A percentile compares a stretch with the other conserved stretches of the same genome.
Evolutionary conservation across 2,797 vertebrate genomes (phyloP).

Genomic region (Gorsachius magnificus): DNA sequence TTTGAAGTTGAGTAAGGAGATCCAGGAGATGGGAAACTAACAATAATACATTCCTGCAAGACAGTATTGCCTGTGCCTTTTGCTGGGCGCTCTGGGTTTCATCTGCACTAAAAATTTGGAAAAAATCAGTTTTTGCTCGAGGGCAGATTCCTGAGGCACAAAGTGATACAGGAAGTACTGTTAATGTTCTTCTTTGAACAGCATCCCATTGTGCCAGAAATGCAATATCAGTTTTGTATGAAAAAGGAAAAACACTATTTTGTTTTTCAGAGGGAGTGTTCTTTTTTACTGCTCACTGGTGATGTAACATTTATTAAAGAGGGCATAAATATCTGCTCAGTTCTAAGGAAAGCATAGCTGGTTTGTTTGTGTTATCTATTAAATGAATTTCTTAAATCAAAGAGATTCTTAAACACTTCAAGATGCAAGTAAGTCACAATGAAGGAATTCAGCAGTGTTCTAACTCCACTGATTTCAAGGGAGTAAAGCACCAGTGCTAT

Average conservation of each 20-base stretch:
- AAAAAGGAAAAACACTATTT: background rate
- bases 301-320: background rate
- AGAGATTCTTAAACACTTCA: background rate
- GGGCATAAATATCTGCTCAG: background rate
- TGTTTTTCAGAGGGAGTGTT: background rate
- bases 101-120: background rate
- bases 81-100: constrained; percentile 2
- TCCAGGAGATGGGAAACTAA: background rate
- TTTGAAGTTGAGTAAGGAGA: background rate
- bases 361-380: background rate
- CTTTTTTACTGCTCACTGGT: background rate
- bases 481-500: background rate
- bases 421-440: background rate
- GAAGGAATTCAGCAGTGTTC: background rate
- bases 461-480: background rate
- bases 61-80: background rate
- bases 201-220: background rate
- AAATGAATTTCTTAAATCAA: background rate
- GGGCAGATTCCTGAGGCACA: background rate
- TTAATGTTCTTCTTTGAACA: constrained; percentile 2
- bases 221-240: background rate
- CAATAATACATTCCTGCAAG: background rate
- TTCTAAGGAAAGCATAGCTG: background rate
- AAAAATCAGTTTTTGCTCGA: background rate
- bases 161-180: background rate